phyloP scores from a whole-genome alignment of 2,797 vertebrate genomes.

The Neosilurus hyrtlii region DNA sequence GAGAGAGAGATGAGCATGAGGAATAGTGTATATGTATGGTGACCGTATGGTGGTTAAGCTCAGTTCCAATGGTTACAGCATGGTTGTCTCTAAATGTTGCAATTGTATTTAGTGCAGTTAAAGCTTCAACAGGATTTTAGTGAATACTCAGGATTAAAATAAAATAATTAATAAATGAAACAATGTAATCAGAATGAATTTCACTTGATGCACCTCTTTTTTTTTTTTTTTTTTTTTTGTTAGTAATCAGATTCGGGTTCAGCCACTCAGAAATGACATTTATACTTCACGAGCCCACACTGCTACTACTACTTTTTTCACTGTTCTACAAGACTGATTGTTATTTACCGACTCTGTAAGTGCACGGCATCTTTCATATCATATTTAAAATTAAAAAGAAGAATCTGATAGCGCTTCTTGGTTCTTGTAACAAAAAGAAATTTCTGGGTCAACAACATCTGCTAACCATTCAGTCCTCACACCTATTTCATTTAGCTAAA shows the following conservation, averaged over 20 bases:
- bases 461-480: neutral
- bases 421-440: neutral
- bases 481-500: neutral
- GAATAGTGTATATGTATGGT: neutral
- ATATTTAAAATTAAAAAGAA: neutral
- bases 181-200: neutral
- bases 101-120: neutral
- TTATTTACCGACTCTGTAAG: neutral
- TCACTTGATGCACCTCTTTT: neutral
- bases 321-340: neutral
- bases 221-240: neutral
- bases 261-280: conserved; percentile 14
- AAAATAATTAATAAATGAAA: neutral
- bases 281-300: neutral
- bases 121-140: neutral
- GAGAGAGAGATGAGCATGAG: no score
- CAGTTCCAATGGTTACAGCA: neutral
- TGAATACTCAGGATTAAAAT: neutral
- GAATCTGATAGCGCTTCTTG: neutral
- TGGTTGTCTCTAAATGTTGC: no score
- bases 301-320: no score
- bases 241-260: neutral
- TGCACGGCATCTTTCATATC: no score
- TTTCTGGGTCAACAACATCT: neutral
- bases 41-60: neutral